Evolutionary conservation across 2,888 invertebrate species (phyloP).

Genomic region (Melikaiella ostensackeni): DNA sequence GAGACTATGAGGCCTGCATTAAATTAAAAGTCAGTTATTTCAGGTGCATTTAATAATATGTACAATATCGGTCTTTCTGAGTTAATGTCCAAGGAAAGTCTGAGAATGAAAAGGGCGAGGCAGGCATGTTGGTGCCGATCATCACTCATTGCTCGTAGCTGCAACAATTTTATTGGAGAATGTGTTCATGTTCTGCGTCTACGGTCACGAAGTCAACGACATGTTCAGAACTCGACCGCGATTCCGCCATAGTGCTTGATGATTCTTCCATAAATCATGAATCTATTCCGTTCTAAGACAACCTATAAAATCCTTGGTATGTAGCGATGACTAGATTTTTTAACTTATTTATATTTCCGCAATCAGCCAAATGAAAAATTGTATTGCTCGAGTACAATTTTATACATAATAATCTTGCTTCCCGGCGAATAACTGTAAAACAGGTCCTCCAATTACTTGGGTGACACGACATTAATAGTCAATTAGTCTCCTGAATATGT

Average conservation of each 20-base stretch:
- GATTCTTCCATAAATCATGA: conserved; percentile 66
- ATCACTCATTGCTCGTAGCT: background rate
- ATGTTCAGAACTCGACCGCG: conserved; percentile 54
- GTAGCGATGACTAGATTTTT: too few relatives aligned
- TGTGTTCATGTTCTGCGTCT: conserved; percentile 29
- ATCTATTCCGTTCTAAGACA: conserved; percentile 46
- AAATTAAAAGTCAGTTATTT: background rate
- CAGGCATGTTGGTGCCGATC: background rate
- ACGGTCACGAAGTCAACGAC: conserved; percentile 47
- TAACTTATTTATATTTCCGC: too few relatives aligned
- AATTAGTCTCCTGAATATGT: conserved; percentile 37
- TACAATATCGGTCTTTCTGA: background rate
- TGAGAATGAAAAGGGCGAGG: background rate
- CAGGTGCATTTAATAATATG: background rate
- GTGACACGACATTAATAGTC: conserved; percentile 36
- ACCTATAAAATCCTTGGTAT: background rate
- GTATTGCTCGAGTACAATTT: background rate
- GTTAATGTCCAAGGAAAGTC: background rate
- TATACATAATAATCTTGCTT: background rate
- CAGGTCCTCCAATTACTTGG: conserved; percentile 32
- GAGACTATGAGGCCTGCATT: too few relatives aligned
- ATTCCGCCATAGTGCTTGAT: conserved; percentile 59
- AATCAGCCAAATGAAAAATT: background rate
- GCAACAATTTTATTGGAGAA: background rate
- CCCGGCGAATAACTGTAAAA: conserved; percentile 2